Evolutionary conservation across 2,888 invertebrate species (phyloP), one percentile per base, ranked within the genome.

Genomic region (Phyto melanocephala): DNA sequence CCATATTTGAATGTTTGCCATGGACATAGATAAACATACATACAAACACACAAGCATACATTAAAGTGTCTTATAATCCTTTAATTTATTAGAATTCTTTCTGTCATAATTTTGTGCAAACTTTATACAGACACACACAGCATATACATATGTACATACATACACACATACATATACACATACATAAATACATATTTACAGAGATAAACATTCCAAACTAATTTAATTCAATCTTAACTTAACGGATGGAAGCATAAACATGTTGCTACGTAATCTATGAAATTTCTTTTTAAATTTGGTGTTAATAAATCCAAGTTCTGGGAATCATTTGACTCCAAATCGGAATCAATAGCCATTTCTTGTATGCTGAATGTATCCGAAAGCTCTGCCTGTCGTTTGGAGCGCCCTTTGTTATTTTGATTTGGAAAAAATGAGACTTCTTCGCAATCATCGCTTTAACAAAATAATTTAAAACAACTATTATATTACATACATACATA

Each of bases 311-410:
- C 91, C 11, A 91, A 87, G 85, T 90, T 91, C 82, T 90, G 90
- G 15, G 91, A 91, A 77, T 90, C 91, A 77, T 91, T 91, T 20
- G 91, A 90, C 81, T 91, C 88, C 78, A 88, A 83, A 54, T 91
- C 91, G 13, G 91, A 91, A 79, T 91, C 91, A 42, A 91, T 91
- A 37, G 91, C 90, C 91, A 91, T 91, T 80, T 91, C 91, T 79
- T 91, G 91, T 87, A 91, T 91, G 84, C 91, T 91, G 83, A 91
- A 91, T 3, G 91, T 91, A 82, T 91, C 91, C 22, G 90, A 88
- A 11, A 90, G 86, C 70, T 90, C 90, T n/a, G 87, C 85, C n/a
- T 89, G 87, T 76, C 88, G 89, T 78, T 87, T 88, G 4, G 85
- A 87, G 7, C 87, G 87, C 22, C 87, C 86, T 35, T 86, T 84